Evolutionary conservation across 2,888 invertebrate species (phyloP).

Genomic region (Ditylenchus weischeri): DNA sequence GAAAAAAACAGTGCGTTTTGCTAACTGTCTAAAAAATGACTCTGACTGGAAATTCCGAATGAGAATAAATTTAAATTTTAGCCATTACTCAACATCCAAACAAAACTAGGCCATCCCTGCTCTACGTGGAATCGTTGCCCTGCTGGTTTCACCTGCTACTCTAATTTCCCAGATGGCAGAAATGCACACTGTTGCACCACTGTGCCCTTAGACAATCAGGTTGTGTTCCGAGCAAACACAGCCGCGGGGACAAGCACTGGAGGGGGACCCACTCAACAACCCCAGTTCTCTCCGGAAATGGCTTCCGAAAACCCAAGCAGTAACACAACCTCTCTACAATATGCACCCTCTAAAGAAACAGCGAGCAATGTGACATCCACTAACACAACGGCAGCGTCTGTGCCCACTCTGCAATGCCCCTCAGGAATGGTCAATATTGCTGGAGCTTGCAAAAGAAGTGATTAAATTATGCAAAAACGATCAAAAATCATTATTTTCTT

Average conservation of each 20-base stretch:
- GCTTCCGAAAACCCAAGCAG: not conserved
- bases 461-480: conserved; percentile 12
- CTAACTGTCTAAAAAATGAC: no score
- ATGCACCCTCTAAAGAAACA: not conserved
- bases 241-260: conserved; percentile 14
- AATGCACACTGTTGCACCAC: conserved; percentile 42
- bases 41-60: no score
- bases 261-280: not conserved
- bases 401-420: conserved; percentile 24
- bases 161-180: conserved; percentile 38
- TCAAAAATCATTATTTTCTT: no score
- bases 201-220: conserved; percentile 36
- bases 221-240: conserved; percentile 25
- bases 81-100: conserved; percentile 19
- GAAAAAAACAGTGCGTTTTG: not conserved
- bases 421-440: conserved; percentile 38
- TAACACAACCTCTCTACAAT: not conserved
- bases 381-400: not conserved
- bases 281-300: conserved; percentile 1
- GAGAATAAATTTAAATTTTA: no score
- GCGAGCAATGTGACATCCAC: not conserved
- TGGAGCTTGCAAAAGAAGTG: conserved; percentile 35
- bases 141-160: conserved; percentile 38
- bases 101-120: conserved; percentile 23
- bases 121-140: conserved; percentile 29